Evolutionary conservation across 2,113 vertebrate species (phyloP).

Genomic region (Zingel zingel): DNA sequence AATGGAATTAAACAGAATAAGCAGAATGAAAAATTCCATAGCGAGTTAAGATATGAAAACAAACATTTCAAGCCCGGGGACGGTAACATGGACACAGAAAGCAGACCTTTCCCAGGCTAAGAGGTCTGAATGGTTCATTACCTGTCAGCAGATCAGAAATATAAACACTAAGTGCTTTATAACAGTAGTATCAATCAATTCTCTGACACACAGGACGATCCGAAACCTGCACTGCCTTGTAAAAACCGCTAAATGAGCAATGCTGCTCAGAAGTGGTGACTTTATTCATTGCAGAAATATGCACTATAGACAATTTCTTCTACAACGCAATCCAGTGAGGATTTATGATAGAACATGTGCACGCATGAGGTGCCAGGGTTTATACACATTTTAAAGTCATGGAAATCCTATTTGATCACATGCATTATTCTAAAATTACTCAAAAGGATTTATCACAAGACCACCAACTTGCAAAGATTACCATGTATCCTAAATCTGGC

Average conservation of each 20-base stretch:
- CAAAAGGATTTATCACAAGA: not conserved
- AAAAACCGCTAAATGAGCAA: not conserved
- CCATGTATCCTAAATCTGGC: not conserved
- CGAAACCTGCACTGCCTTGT: not conserved
- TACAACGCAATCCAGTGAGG: not conserved
- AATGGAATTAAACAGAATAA: too few species aligned
- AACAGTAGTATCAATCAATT: not conserved
- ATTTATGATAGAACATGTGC: not conserved
- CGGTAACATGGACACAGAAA: not conserved
- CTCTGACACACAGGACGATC: not conserved
- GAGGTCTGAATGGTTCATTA: not conserved
- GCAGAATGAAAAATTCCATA: not conserved
- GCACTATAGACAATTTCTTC: not conserved
- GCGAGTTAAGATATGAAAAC: not conserved
- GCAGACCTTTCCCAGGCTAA: not conserved
- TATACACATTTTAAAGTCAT: not conserved
- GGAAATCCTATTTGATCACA: too few species aligned
- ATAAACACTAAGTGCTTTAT: not conserved
- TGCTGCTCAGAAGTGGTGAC: constrained; percentile 35
- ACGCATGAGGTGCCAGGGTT: not conserved
- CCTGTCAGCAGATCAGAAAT: not conserved
- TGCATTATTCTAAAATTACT: not conserved
- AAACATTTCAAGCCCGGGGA: too few species aligned
- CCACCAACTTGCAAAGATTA: not conserved
- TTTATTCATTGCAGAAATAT: not conserved